phyloP scores from a whole-genome alignment of 2,113 vertebrate species.

The Hemichromis elongatus region DNA sequence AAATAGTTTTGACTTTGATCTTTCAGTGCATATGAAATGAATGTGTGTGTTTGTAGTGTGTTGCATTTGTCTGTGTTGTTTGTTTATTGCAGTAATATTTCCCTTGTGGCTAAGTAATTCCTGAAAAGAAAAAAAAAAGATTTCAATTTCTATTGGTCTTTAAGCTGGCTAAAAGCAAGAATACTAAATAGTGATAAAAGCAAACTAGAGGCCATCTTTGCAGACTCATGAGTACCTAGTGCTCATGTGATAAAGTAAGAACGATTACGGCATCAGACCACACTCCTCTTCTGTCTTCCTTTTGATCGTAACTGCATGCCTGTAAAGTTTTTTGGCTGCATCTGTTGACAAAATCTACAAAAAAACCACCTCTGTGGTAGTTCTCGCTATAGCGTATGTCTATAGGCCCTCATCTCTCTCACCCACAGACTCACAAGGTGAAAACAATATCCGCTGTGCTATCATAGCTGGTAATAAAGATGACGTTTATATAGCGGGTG shows the following conservation, averaged over 20 bases:
- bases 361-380: not conserved
- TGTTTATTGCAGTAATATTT: not conserved
- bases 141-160: not conserved
- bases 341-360: not conserved
- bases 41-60: not conserved
- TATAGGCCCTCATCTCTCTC: not conserved
- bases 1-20: not conserved
- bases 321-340: not conserved
- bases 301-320: not conserved
- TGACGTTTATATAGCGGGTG: not conserved
- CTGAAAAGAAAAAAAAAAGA: not conserved
- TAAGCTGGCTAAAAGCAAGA: not conserved
- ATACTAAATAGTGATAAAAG: not conserved
- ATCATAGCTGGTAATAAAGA: not conserved
- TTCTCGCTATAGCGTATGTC: not conserved
- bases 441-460: not conserved
- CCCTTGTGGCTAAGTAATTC: not conserved
- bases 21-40: not conserved
- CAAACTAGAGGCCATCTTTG: not conserved
- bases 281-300: not conserved
- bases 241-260: not conserved
- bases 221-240: not conserved
- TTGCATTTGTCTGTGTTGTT: not conserved
- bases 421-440: not conserved
- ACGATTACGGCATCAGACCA: not conserved